Base-by-base conservation (phyloP, 2,113 vertebrate genomes). In the Phoenicopterus ruber region DNA sequence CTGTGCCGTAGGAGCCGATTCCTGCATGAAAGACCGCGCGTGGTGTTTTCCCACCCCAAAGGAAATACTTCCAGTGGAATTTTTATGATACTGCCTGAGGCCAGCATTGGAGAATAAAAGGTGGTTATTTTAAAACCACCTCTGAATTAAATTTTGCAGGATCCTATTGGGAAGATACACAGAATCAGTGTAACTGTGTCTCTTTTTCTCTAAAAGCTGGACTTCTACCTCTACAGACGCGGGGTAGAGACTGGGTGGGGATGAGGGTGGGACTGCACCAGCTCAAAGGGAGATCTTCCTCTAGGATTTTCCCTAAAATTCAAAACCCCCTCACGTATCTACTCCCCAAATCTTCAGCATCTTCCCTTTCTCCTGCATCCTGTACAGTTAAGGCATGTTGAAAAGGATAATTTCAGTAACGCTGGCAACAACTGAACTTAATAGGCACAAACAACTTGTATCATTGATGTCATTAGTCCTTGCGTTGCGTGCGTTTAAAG, bases 11-110 rank as follows among this genome's bases (percentile, higher is more conserved):
- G 63, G 80, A 92, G 77, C 70, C 0, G 5, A 52, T 79, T 87
- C 83, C 83, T 80, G 73, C 86, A 62, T 73, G 88, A 95, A 26
- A 85, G 76, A 73, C 86, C 82, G 58, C n/a, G 86, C 54, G 25
- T 67, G 83, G 81, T 95, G 91, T 67, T 96, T 96, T 95, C 93
- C 94, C 91, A 96, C 69, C 89, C 94, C 71, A 72, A 52, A 89
- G 94, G 84, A 95, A 91, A 65, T 92, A 94, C 78, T 96, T 92
- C 69, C 49, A 78, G 55, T 94, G 93, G 96, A 91, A 92, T 96
- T 97, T 96, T 91, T 95, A 74, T 96, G 67, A 77, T 62, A 36
- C 28, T 67, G 89, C 95, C 93, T 59, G 59, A 34, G 95, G 91
- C 91, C 70, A 38, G 42, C 65, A 54, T 32, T 65, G 44, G 76